Evolutionary conservation across 2,797 vertebrate species (phyloP).

Genomic region (Poecilia velifera): DNA sequence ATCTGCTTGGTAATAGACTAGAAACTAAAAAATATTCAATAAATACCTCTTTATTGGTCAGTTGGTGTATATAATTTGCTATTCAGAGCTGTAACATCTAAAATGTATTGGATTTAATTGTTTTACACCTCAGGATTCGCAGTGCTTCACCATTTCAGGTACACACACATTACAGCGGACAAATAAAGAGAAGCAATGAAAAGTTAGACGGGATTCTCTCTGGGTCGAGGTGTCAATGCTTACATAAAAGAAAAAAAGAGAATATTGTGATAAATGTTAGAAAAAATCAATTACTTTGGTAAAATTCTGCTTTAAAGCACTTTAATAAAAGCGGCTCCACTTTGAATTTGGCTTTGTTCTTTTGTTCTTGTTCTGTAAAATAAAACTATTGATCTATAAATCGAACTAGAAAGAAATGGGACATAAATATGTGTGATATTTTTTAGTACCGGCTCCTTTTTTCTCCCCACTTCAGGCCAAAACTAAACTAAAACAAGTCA

Average conservation of each 20-base stretch:
- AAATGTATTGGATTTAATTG: too few species aligned
- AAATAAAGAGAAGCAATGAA: neutral
- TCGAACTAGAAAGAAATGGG: too few species aligned
- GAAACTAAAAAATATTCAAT: neutral
- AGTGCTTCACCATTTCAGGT: too few species aligned
- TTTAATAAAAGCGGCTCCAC: too few species aligned
- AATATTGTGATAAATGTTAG: neutral
- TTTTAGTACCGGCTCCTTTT: too few species aligned
- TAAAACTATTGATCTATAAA: too few species aligned
- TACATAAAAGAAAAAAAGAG: neutral
- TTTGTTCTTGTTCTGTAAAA: too few species aligned
- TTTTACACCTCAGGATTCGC: too few species aligned
- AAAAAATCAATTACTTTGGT: neutral
- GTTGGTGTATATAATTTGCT: neutral
- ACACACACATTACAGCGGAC: neutral
- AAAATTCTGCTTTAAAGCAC: neutral
- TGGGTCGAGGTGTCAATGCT: neutral
- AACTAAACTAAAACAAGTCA: neutral
- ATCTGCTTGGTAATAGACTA: too few species aligned
- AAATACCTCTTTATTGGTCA: neutral
- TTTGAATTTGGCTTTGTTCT: too few species aligned
- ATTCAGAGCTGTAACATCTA: neutral
- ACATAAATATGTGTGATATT: too few species aligned
- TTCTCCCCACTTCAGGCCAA: neutral
- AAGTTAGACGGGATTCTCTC: neutral